These are phyloP conservation scores for Glossosoma conforme DNA, from an alignment of 1,140 invertebrate species.

Conservation along the genomic window DNA sequence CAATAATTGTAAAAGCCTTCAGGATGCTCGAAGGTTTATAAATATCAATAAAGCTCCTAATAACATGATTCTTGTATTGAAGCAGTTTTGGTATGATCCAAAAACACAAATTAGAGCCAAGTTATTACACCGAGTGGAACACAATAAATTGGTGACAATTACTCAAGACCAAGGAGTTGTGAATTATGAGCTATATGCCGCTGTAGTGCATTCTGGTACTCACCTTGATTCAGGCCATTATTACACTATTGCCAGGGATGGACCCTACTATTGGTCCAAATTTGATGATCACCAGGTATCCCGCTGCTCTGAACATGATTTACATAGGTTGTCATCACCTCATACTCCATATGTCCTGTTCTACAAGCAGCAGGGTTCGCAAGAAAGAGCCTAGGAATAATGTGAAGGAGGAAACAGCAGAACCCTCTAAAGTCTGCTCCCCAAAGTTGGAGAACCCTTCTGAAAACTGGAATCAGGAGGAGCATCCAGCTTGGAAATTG, in stretches of 20 bases:
- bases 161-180: slow-evolving; percentile 46
- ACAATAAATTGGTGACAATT: slow-evolving; percentile 56
- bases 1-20: slow-evolving; percentile 65
- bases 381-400: not conserved
- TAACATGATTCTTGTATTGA: slow-evolving; percentile 73
- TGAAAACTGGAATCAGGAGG: not conserved
- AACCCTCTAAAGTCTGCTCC: not conserved
- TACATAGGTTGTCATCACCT: slow-evolving; percentile 60
- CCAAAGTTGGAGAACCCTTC: not conserved
- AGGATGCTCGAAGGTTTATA: slow-evolving; percentile 71
- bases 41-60: slow-evolving; percentile 66
- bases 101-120: slow-evolving; percentile 69
- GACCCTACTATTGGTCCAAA: slow-evolving; percentile 66
- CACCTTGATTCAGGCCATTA: slow-evolving; percentile 83
- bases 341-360: slow-evolving; percentile 82
- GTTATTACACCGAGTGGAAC: slow-evolving; percentile 60
- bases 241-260: slow-evolving; percentile 72
- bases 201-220: slow-evolving; percentile 77
- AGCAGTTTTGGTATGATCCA: slow-evolving; percentile 74
- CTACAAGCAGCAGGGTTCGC: slow-evolving; percentile 50
- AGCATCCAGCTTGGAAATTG: not conserved
- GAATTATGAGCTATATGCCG: slow-evolving; percentile 69
- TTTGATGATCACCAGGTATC: slow-evolving; percentile 76
- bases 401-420: not conserved
- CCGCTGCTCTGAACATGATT: slow-evolving; percentile 54